These are phyloP conservation scores for Polydrusus pterygomalis DNA, from an alignment of 2,888 invertebrate species.

Conservation along the genomic window DNA sequence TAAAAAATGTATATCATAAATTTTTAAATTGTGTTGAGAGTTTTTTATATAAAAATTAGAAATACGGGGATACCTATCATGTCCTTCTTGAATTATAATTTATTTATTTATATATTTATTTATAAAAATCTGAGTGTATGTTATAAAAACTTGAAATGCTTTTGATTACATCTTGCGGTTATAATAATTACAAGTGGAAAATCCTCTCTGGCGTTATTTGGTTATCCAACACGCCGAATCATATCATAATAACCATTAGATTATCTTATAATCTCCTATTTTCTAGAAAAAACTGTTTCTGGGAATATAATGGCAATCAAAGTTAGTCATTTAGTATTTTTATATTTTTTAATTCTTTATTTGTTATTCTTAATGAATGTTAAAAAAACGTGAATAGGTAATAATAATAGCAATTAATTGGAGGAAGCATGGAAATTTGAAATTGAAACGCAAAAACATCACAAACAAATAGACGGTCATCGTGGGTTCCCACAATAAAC, in stretches of 20 bases:
- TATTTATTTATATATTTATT: no score
- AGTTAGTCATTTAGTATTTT: conserved; percentile 8
- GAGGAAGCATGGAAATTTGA: background rate
- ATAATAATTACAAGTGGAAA: background rate
- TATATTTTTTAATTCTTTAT: conserved; percentile 3
- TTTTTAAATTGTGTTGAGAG: no score
- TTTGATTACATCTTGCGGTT: conserved; percentile 19
- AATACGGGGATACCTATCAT: no score
- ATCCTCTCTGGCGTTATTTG: background rate
- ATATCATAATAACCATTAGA: background rate
- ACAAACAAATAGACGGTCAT: background rate
- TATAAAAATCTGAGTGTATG: background rate
- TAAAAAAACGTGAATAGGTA: conserved; percentile 3
- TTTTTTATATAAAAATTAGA: no score
- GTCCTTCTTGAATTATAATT: no score
- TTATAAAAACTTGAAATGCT: background rate
- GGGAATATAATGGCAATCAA: conserved; percentile 7
- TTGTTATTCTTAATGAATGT: conserved; percentile 11
- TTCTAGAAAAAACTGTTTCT: conserved; percentile 7
- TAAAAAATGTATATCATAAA: no score
- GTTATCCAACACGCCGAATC: background rate
- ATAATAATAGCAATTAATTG: conserved; percentile 4
- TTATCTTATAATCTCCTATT: conserved; percentile 13
- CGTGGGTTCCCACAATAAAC: no score
- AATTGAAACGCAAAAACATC: conserved; percentile 6